These are phyloP conservation scores for Erebia palarica DNA, from an alignment of 2,888 invertebrate species.

Conservation along the genomic window DNA sequence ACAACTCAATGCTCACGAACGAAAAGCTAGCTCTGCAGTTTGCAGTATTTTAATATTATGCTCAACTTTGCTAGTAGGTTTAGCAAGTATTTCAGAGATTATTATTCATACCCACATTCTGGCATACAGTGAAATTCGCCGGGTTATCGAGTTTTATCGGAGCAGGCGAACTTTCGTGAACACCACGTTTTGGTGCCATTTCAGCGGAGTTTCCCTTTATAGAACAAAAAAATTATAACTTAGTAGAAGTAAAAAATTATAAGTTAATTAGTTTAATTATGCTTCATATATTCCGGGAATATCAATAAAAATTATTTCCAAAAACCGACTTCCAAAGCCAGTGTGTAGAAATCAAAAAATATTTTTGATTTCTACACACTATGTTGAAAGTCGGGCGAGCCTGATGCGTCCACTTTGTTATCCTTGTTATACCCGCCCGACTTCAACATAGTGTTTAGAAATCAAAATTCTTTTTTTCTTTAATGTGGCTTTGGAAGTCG, in stretches of 20 bases:
- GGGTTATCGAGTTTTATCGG: slow-evolving; percentile 11
- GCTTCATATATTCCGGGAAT: background rate
- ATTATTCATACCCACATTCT: slow-evolving; percentile 13
- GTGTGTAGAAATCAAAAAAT: too few species aligned
- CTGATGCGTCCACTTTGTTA: too few species aligned
- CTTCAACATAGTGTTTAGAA: too few species aligned
- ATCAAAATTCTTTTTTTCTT: too few species aligned
- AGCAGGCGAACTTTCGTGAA: slow-evolving; percentile 17
- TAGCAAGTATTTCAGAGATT: background rate
- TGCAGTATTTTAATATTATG: background rate
- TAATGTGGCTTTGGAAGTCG: too few species aligned
- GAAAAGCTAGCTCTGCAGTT: background rate
- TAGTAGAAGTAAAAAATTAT: too few species aligned
- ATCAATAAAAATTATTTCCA: background rate
- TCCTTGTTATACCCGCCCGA: too few species aligned
- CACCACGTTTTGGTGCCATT: slow-evolving; percentile 12
- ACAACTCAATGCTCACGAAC: background rate
- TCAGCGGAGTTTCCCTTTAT: slow-evolving; percentile 18
- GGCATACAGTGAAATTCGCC: slow-evolving; percentile 2
- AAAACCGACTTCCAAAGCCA: too few species aligned
- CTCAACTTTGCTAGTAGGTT: background rate
- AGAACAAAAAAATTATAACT: slow-evolving; percentile 15
- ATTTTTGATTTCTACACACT: too few species aligned
- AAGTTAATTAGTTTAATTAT: slow-evolving; percentile 10
- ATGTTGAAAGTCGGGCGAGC: too few species aligned